Evolutionary conservation across 2,113 vertebrate species (phyloP).

Genomic region (Callipepla squamata): DNA sequence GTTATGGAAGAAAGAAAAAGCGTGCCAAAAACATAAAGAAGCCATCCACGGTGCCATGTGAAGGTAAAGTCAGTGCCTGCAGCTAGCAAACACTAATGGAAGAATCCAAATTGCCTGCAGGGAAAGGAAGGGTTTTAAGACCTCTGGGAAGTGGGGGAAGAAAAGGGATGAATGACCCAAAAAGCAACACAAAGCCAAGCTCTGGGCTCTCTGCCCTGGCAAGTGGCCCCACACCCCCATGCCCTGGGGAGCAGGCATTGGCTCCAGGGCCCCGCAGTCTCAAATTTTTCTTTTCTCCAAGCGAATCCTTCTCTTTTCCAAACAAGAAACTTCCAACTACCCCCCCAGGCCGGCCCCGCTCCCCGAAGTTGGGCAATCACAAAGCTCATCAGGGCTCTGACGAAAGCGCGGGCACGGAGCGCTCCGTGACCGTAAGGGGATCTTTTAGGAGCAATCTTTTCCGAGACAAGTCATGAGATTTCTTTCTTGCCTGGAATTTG

Average conservation of each 20-base stretch:
- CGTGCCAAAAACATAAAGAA: neutral
- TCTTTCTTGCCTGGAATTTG: conserved; percentile 74
- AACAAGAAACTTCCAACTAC: neutral
- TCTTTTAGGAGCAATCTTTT: conserved; percentile 72
- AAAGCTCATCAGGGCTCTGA: conserved; percentile 5
- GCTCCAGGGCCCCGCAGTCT: neutral
- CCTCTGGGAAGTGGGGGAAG: neutral
- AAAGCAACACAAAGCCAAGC: neutral
- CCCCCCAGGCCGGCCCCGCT: neutral
- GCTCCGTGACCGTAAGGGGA: conserved; percentile 50
- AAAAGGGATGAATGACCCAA: neutral
- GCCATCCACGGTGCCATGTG: neutral
- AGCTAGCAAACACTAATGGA: neutral
- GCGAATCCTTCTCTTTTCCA: neutral
- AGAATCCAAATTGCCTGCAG: neutral
- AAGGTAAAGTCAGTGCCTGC: neutral
- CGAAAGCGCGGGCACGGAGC: conserved; percentile 12
- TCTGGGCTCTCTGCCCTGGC: neutral
- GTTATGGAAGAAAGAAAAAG: neutral
- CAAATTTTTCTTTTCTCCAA: neutral
- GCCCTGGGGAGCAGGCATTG: fast-evolving
- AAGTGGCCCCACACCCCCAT: neutral
- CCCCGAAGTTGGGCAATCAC: conserved; percentile 50
- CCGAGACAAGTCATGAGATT: conserved; percentile 74
- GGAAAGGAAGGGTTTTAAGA: neutral